Conservation (phyloP, 2,113 vertebrate genomes). For the Spermophilus dauricus region DNA sequence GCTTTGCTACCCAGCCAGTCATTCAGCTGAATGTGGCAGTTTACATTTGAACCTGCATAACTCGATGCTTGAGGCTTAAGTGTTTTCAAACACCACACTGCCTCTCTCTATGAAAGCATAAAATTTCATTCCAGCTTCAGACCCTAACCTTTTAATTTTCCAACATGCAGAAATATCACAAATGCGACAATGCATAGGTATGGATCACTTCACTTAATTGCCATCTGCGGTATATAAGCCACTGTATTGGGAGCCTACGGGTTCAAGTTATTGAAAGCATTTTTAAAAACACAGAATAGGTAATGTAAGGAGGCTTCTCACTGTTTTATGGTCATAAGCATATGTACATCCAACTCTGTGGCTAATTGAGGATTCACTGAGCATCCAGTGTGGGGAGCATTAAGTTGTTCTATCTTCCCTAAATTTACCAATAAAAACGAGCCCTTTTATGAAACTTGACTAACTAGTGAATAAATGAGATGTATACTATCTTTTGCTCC, state of each 20-base stretch:
- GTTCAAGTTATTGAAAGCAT: not conserved
- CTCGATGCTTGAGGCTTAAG: not conserved
- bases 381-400: not conserved
- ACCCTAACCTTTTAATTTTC: not conserved
- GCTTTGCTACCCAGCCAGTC: not conserved
- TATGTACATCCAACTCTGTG: not conserved
- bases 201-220: not conserved
- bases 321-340: not conserved
- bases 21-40: not conserved
- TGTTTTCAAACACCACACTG: not conserved
- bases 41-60: not conserved
- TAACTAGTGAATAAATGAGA: not conserved
- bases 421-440: constrained; percentile 40
- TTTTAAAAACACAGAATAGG: not conserved
- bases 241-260: not conserved
- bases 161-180: not conserved
- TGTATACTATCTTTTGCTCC: not conserved
- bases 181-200: not conserved
- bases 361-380: not conserved
- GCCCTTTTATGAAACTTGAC: not conserved
- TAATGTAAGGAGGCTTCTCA: not conserved
- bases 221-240: not conserved
- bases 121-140: not conserved
- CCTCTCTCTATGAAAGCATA: not conserved
- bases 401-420: not conserved